Base-by-base conservation (phyloP, 2,888 invertebrate genomes). In the Saturnia pavonia region DNA sequence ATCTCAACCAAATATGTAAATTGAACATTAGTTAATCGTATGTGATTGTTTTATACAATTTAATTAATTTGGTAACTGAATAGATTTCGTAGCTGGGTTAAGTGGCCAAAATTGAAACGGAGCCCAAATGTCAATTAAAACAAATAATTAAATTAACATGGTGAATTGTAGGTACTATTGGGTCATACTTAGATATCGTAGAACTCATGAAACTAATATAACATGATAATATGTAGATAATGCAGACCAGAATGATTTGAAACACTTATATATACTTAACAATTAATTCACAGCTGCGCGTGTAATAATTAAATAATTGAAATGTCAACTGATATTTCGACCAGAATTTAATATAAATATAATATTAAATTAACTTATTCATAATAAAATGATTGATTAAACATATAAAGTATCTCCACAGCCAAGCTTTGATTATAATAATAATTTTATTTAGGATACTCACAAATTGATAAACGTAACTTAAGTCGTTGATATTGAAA, bases 391-490 rank as follows among this genome's bases (percentile, higher is more conserved):
- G 14, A 25, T 25, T 25, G 2, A 60, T 25, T 27, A 27, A 60
- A 27, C 3, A 0, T 27, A 25, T 27, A 27, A 27, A 25, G 57
- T 60, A 65, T 65, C n/a, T 65, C 65, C 65, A 65, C 65, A 65
- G 65, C 65, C 65, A 65, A 65, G 65, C 65, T 65, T 65, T 65
- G 40, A 65, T 16, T 65, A 22, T 65, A 60, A 22, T 57, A 57
- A 57, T 25, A 11, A 25, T 14, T 27, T 6, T 27, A 60, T 60
- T 25, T 60, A 14, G 25, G 6, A 25, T 60, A 60, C 11, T 14
- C 3, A 27, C 2, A 60, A 27, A 60, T 27, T 14, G 19, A 60
- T 25, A 60, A 27, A 60, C 6, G 12, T 60, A 25, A 25, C 3
- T 60, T 6, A 14, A 27, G 14, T 60, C 16, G 22, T 60, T 60